Evolutionary conservation across 2,797 vertebrate species (phyloP).

Genomic region (Hybognathus amarus): DNA sequence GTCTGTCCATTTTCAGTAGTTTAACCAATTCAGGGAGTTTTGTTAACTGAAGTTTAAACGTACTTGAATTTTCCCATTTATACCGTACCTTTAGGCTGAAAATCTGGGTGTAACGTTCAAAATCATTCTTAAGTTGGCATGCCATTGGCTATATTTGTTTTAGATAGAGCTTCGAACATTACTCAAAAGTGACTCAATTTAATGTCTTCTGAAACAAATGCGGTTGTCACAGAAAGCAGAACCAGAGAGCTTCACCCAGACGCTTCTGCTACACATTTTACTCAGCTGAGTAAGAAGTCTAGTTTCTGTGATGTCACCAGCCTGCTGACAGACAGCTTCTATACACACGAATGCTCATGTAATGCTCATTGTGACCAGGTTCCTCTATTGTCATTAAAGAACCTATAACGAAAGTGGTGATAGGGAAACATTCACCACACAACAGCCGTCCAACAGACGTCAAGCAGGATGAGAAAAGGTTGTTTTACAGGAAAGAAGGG

Average conservation of each 20-base stretch:
- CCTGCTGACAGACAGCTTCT: conserved; percentile 50
- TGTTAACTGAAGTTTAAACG: not conserved
- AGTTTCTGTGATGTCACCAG: conserved; percentile 26
- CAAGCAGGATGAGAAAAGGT: conserved; percentile 51
- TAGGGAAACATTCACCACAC: not conserved
- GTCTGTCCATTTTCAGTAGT: not conserved
- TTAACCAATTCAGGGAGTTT: not conserved
- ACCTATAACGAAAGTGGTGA: conserved; percentile 42
- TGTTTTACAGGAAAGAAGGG: conserved; percentile 64
- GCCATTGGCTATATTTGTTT: not conserved
- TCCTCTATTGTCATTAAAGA: conserved; percentile 1
- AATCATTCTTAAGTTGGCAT: not conserved
- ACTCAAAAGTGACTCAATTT: not conserved
- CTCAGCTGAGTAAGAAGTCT: conserved; percentile 9
- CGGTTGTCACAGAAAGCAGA: conserved; percentile 29
- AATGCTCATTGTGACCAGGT: not conserved
- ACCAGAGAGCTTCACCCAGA: conserved; percentile 5
- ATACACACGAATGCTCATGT: not conserved
- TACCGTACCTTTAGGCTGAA: not conserved
- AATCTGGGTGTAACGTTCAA: not conserved
- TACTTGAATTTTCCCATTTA: not conserved
- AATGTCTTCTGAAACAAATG: not conserved
- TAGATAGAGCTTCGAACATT: not conserved
- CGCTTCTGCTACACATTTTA: not conserved
- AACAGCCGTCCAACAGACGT: not conserved